These are phyloP conservation scores for Calliphora vomitoria DNA, from an alignment of 2,888 invertebrate species.

Conservation along the genomic window DNA sequence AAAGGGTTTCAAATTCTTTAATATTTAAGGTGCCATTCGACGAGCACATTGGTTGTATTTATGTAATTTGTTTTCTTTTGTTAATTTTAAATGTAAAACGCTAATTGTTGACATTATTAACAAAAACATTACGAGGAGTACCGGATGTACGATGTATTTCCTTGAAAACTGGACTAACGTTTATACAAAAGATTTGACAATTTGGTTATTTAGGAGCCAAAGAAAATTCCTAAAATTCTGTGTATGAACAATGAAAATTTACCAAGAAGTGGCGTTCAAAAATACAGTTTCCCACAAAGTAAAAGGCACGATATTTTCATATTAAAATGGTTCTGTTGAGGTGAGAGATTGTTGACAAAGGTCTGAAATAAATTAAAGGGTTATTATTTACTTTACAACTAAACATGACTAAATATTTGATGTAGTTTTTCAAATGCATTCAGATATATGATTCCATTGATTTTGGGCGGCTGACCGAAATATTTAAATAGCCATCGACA, in stretches of 20 bases:
- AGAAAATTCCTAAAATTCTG: background rate
- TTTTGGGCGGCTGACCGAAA: no score
- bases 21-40: constrained; percentile 32
- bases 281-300: constrained; percentile 1
- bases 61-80: constrained; percentile 22
- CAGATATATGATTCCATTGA: no score
- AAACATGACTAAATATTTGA: no score
- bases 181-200: background rate
- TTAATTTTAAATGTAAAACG: constrained; percentile 29
- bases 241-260: background rate
- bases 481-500: no score
- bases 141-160: constrained; percentile 17
- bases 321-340: background rate
- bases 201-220: background rate
- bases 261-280: background rate
- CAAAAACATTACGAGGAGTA: constrained; percentile 6
- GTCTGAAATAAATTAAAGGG: background rate
- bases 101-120: constrained; percentile 51
- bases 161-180: background rate
- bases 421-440: no score
- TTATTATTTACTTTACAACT: no score
- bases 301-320: background rate
- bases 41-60: background rate
- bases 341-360: background rate
- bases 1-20: constrained; percentile 49